Evolutionary conservation across 2,797 vertebrate genomes (phyloP), one percentile per base, ranked within the genome.

Genomic region (Mionectes olivaceus): DNA sequence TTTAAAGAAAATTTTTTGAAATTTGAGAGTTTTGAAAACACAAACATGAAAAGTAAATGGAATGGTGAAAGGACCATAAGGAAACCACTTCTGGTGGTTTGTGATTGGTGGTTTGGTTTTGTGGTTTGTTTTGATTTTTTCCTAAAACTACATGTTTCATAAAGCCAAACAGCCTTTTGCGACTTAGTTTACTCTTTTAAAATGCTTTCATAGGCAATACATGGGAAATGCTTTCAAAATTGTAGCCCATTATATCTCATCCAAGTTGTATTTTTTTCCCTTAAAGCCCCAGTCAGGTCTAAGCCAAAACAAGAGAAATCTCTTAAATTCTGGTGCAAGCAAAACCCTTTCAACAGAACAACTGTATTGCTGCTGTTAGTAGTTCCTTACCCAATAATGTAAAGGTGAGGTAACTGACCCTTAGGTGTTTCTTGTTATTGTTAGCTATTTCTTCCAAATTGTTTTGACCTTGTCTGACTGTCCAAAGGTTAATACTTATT

Each of bases 401-500:
- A 78, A 94, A 94, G 39, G 50, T 78, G 71, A 83, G 17, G 22
- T 44, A 83, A 30, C 33, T 78, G 82, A 94, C 89, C 73, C 94
- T 88, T 65, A 91, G n/a, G 27, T 86, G 88, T 85, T 93, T 86
- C 57, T 85, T 85, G n/a, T 60, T 83, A 68, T 89, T 91, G 69
- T 83, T 78, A 81, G 43, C 69, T 81, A 30, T 90, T 88, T 95
- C 76, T 93, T 89, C 70, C 52, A 90, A 90, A 82, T 91, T 76
- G 52, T 7, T 88, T 56, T 92, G 44, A 90, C 87, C 80, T 94
- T 90, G 77, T 82, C 52, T 93, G 89, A 63, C 64, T 94, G 39
- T 88, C 52, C 74, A 87, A 92, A 87, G 57, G 64, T 79, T 95
- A 96, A 83, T 49, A 39, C 87, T 94, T 78, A 94, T 59, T 33